A percentile compares a stretch with the other conserved stretches of the same genome.
phyloP scores from a whole-genome alignment of 37 sponge, comb jelly and placozoan genomes.

The Mnemiopsis leidyi region DNA sequence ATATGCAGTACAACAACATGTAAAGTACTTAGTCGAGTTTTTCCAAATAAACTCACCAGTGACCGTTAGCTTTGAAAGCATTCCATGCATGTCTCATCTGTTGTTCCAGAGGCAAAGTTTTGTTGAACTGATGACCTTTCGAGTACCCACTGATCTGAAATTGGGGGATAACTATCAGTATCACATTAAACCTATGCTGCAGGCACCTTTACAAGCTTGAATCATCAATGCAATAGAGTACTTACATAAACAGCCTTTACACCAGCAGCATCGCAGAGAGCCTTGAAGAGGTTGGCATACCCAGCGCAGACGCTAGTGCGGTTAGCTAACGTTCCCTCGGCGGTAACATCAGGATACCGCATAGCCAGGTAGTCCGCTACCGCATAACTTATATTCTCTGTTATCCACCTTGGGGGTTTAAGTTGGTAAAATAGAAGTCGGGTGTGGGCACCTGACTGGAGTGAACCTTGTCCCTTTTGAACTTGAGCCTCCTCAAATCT shows the following conservation, averaged over 20 bases:
- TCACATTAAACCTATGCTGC: too few relatives aligned
- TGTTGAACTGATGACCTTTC: slow-evolving; percentile 18
- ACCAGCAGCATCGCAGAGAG: slow-evolving; percentile 9
- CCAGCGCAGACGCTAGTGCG: neutral
- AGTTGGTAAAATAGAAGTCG: too few relatives aligned
- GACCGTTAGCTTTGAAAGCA: slow-evolving; percentile 22
- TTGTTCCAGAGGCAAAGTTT: neutral
- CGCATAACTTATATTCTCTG: slow-evolving; percentile 17
- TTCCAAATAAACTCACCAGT: too few relatives aligned
- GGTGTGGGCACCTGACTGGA: too few relatives aligned
- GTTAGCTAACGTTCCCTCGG: neutral
- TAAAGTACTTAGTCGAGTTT: too few relatives aligned
- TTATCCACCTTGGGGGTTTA: neutral
- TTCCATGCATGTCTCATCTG: slow-evolving; percentile 41
- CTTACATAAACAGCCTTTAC: slow-evolving; percentile 19
- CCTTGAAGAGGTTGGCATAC: slow-evolving; percentile 9
- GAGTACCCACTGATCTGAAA: neutral
- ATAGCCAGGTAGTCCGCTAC: slow-evolving; percentile 13
- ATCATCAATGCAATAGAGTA: neutral
- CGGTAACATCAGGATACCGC: slow-evolving; percentile 16
- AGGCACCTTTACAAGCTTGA: too few relatives aligned
- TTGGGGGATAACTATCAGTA: too few relatives aligned
- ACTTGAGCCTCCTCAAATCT: too few relatives aligned
- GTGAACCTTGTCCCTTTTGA: too few relatives aligned
- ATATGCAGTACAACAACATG: too few relatives aligned